A percentile compares a stretch with the other conserved stretches of the same genome.
Evolutionary conservation across 2,888 invertebrate species (phyloP).

Genomic region (Chloroclysta siterata): DNA sequence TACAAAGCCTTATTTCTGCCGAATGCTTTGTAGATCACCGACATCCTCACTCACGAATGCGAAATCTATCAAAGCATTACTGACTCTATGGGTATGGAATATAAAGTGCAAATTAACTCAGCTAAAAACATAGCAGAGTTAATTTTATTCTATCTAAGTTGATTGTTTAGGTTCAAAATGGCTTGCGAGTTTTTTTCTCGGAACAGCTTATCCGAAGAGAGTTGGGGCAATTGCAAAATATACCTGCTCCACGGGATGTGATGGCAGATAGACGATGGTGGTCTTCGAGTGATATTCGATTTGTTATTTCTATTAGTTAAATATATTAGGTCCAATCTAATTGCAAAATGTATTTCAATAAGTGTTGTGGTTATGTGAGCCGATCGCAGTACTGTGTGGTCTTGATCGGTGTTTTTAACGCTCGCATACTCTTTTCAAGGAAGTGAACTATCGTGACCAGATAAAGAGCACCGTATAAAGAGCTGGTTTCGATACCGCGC

Average conservation of each 20-base stretch:
- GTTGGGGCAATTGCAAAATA: slow-evolving; percentile 66
- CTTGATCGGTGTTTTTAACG: slow-evolving; percentile 16
- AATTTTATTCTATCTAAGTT: slow-evolving; percentile 38
- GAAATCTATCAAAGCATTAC: slow-evolving; percentile 48
- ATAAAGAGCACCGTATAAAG: slow-evolving; percentile 14
- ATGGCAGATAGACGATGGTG: slow-evolving; percentile 52
- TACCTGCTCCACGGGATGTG: slow-evolving; percentile 66
- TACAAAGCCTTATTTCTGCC: slow-evolving; percentile 50
- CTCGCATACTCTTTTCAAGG: slow-evolving; percentile 16
- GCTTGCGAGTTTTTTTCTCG: slow-evolving; percentile 51
- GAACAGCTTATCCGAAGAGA: slow-evolving; percentile 52
- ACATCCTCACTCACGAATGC: slow-evolving; percentile 46
- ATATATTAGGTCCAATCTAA: slow-evolving; percentile 16
- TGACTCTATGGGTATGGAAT: slow-evolving; percentile 50
- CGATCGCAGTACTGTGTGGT: neutral
- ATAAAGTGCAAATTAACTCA: slow-evolving; percentile 52
- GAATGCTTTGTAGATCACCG: slow-evolving; percentile 59
- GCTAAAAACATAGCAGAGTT: slow-evolving; percentile 14
- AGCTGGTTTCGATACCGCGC: slow-evolving; percentile 26
- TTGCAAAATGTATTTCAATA: neutral
- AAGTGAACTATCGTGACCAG: slow-evolving; percentile 26
- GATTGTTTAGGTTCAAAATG: slow-evolving; percentile 54
- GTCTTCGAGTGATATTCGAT: slow-evolving; percentile 42
- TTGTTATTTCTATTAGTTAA: slow-evolving; percentile 45
- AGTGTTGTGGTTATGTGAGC: slow-evolving; percentile 18